phyloP scores from a whole-genome alignment of 2,113 vertebrate genomes.

The Cololabis saira region DNA sequence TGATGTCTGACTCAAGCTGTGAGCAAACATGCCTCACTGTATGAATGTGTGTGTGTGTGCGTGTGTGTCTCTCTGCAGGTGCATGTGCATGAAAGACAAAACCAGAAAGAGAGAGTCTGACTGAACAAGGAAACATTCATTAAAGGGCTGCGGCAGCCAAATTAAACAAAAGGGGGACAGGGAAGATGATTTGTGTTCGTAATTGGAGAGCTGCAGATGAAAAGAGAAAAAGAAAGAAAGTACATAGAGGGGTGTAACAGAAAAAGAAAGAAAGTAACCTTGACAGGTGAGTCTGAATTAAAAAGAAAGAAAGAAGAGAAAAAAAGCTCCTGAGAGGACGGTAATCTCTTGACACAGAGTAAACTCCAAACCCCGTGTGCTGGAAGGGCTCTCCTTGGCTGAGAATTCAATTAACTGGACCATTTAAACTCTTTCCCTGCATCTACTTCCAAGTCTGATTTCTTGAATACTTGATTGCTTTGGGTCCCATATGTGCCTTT shows the following conservation, averaged over 20 bases:
- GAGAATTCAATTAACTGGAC: constrained; percentile 64
- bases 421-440: constrained; percentile 53
- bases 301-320: constrained; percentile 34
- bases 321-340: constrained; percentile 42
- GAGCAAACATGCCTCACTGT: constrained; percentile 4
- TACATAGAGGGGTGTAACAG: constrained; percentile 6
- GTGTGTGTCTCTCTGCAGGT: constrained; percentile 13
- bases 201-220: constrained; percentile 53
- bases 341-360: constrained; percentile 46
- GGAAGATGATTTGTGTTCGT: constrained; percentile 61
- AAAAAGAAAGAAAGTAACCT: constrained; percentile 44
- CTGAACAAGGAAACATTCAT: constrained; percentile 63
- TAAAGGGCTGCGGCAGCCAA: constrained; percentile 55
- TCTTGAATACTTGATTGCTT: constrained; percentile 54
- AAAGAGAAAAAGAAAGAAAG: constrained; percentile 6
- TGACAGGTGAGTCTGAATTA: constrained; percentile 61
- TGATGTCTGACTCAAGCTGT: constrained; percentile 53
- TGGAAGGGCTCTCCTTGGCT: constrained; percentile 39
- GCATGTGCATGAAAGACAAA: constrained; percentile 21
- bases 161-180: constrained; percentile 52
- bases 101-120: constrained; percentile 23
- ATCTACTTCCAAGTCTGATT: constrained; percentile 43
- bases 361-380: constrained; percentile 21
- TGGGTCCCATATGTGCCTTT: constrained; percentile 51
- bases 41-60: constrained; percentile 1